Base-by-base conservation (phyloP, 2,113 vertebrate genomes). In the Mormyrus iriodes region DNA sequence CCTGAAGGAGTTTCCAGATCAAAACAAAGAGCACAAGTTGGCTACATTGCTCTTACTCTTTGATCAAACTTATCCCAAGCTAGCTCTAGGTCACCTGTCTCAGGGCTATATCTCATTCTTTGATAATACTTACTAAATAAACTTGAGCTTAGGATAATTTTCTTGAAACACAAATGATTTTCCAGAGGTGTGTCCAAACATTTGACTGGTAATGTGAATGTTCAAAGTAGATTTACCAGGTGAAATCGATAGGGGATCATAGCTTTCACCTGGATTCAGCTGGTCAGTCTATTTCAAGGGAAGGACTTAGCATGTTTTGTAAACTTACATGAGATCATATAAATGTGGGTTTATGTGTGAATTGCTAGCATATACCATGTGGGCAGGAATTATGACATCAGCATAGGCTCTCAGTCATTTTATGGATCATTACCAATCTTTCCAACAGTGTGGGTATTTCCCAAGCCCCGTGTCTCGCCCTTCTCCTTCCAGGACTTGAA, bases 401-500 rank as follows among this genome's bases (percentile, higher is more conserved):
- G 15, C 35, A 39, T 76, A 7, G 69, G 12, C 4, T 76, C 69
- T 17, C 31, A 4, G 73, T 79, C 35, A 79, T 79, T 42, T 79
- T 79, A 42, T 31, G 8, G 82, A 39, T 17, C 35, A 15, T 94
- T 93, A 98, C 97, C 97, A 88, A 96, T 98, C 93, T 95, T 97
- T 10, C 97, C 96, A n/a, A 94, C 35, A 1, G 61, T 93, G 93
- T 97, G 92, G 49, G 94, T 92, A 88, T 91, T 94, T 17, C 97
- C 97, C 76, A 97, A 90, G 0, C 97, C 97, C 76, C 96, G 96
- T 0, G 95, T 96, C 92, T 96, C 95, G 0, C 93, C 91, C 83
- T 94, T 95, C 17, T 96, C 97, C 3, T 55, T 96, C 97, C 97
- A 98, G 88, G 94, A 96, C 92, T 96, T 96, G 94, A 98, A 98